These are phyloP conservation scores for Platygyra sinensis DNA, from an alignment of 64 coral and sea anemone genomes.

Conservation along the genomic window DNA sequence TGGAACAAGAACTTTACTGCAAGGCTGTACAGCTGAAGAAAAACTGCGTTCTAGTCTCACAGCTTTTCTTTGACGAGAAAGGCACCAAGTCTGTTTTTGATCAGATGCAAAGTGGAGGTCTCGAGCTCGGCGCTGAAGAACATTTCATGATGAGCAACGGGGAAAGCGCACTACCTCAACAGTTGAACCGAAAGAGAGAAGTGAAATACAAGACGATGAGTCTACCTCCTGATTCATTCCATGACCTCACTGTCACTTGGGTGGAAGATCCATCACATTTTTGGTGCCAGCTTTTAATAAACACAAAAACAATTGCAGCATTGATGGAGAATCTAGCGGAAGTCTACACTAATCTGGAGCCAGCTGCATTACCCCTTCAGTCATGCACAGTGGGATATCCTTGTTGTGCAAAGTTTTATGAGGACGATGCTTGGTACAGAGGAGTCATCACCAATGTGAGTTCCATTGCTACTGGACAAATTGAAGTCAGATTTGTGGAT, in stretches of 20 bases:
- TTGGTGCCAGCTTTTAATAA: constrained; percentile 72
- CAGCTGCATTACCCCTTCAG: constrained; percentile 53
- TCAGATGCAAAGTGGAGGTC: constrained; percentile 27
- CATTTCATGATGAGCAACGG: constrained; percentile 50
- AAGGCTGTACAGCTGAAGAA: constrained; percentile 81
- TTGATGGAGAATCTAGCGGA: constrained; percentile 76
- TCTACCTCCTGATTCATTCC: constrained; percentile 37
- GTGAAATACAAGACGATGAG: constrained; percentile 21
- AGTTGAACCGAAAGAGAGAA: not conserved
- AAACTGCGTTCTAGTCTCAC: constrained; percentile 57
- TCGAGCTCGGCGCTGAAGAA: not conserved
- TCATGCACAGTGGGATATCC: constrained; percentile 72
- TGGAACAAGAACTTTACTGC: constrained; percentile 77
- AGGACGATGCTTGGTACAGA: constrained; percentile 69
- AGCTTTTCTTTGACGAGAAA: constrained; percentile 71
- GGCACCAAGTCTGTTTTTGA: constrained; percentile 51
- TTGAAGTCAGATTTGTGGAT: constrained; percentile 89
- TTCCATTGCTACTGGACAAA: constrained; percentile 55
- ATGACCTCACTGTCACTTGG: constrained; percentile 76
- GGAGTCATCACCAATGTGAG: constrained; percentile 69
- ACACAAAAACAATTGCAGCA: constrained; percentile 45
- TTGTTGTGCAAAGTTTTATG: constrained; percentile 71
- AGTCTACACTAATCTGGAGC: constrained; percentile 59
- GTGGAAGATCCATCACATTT: constrained; percentile 74
- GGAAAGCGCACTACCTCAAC: not conserved